A percentile compares a stretch with the other conserved stretches of the same genome.
Conservation (phyloP, 2,797 vertebrate species). For the Hypotaenidia okinawae region DNA sequence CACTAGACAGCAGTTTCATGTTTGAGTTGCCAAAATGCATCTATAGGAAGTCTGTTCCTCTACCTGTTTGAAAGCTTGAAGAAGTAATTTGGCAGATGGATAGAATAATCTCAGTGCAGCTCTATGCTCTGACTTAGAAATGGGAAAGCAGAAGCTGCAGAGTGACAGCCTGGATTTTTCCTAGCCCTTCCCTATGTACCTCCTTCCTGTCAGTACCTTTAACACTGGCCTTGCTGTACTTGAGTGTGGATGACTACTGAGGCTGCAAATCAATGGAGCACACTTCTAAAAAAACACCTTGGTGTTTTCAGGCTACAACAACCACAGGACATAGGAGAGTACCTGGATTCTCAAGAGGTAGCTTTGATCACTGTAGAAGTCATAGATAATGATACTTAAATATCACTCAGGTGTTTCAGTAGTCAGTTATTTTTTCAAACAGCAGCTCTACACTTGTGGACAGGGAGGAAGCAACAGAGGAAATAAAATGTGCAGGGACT, state of each 20-base stretch:
- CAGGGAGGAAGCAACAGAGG: neutral
- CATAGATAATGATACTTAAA: neutral
- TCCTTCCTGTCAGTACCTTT: neutral
- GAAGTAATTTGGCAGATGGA: neutral
- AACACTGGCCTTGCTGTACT: neutral
- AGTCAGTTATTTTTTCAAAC: neutral
- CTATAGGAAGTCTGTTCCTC: neutral
- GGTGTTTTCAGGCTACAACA: neutral
- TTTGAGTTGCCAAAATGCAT: neutral
- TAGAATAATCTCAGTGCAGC: neutral
- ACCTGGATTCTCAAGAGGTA: neutral
- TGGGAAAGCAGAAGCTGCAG: neutral
- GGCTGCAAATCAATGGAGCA: too few relatives aligned
- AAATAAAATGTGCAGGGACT: too few relatives aligned
- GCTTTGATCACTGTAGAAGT: neutral
- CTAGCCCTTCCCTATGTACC: neutral
- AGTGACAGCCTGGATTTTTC: neutral
- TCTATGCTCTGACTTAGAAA: neutral
- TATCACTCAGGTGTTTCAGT: neutral
- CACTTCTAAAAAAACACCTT: neutral
- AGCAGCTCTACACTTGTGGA: neutral
- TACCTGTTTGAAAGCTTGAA: neutral
- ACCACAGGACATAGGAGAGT: neutral
- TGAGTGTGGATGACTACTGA: fast-evolving
- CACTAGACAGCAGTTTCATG: fast-evolving